Conservation (phyloP, 2,113 vertebrate species). For the Oceanites oceanicus region DNA sequence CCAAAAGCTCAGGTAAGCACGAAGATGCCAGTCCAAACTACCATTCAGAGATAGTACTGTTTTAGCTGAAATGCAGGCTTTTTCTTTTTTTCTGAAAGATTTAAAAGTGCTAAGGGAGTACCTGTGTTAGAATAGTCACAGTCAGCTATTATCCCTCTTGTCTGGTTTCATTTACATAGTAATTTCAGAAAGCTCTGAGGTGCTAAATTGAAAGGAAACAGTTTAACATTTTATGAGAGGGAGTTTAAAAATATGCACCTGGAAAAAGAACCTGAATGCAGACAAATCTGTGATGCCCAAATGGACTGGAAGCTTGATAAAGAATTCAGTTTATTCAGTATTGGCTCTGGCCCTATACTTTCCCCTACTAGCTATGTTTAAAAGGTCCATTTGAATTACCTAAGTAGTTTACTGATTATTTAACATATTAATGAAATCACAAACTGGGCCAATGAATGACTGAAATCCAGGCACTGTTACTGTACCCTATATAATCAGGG, state of each 20-base stretch:
- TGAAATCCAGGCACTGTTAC: neutral
- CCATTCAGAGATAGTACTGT: neutral
- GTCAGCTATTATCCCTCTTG: neutral
- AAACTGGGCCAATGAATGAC: neutral
- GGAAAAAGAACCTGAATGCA: neutral
- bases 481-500: neutral
- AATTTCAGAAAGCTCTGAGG: neutral
- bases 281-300: neutral
- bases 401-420: neutral
- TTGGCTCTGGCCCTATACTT: neutral
- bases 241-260: neutral
- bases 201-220: neutral
- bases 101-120: neutral
- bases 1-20: neutral
- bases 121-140: neutral
- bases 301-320: neutral
- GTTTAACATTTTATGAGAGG: neutral
- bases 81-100: neutral
- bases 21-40: neutral
- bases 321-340: neutral
- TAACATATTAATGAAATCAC: neutral
- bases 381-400: neutral
- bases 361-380: neutral
- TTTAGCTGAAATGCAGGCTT: neutral
- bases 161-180: neutral